Evolutionary conservation across 2,797 vertebrate species (phyloP).

Genomic region (Macropodus opercularis): DNA sequence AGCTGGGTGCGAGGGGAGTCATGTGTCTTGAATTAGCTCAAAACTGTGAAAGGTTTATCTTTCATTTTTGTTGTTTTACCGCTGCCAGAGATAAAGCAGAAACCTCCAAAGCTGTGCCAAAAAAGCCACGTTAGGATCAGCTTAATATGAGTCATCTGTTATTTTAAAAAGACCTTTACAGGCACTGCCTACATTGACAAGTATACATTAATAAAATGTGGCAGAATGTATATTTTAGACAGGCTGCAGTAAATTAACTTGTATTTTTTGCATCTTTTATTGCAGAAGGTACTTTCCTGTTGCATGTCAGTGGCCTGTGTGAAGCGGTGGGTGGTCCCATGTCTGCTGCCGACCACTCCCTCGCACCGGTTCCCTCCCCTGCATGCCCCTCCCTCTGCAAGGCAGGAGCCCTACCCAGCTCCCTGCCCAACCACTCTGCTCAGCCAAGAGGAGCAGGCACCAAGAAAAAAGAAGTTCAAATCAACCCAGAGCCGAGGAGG

Average conservation of each 20-base stretch:
- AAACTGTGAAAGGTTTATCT: not conserved
- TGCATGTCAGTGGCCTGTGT: constrained; percentile 49
- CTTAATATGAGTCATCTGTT: not conserved
- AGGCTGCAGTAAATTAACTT: not conserved
- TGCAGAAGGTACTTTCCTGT: constrained; percentile 25
- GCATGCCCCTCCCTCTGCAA: constrained; percentile 73
- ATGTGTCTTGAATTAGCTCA: not conserved
- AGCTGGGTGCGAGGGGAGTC: not conserved
- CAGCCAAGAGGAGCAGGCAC: constrained; percentile 79
- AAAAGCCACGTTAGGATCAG: no score
- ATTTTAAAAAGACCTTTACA: not conserved
- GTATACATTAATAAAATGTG: no score
- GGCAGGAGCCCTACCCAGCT: constrained; percentile 77
- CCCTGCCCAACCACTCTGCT: constrained; percentile 78
- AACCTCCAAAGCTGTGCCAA: not conserved
- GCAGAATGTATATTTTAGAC: not conserved
- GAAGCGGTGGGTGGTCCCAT: constrained; percentile 76
- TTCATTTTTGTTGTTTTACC: not conserved
- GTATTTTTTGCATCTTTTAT: constrained; percentile 2
- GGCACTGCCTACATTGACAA: not conserved
- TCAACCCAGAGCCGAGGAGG: constrained; percentile 62
- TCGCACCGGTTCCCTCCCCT: constrained; percentile 67
- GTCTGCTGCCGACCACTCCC: constrained; percentile 77
- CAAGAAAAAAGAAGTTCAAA: constrained; percentile 64
- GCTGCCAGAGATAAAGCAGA: not conserved